Conservation (phyloP, 2,888 invertebrate species). For the Lepidocyrtoides sp. region DNA sequence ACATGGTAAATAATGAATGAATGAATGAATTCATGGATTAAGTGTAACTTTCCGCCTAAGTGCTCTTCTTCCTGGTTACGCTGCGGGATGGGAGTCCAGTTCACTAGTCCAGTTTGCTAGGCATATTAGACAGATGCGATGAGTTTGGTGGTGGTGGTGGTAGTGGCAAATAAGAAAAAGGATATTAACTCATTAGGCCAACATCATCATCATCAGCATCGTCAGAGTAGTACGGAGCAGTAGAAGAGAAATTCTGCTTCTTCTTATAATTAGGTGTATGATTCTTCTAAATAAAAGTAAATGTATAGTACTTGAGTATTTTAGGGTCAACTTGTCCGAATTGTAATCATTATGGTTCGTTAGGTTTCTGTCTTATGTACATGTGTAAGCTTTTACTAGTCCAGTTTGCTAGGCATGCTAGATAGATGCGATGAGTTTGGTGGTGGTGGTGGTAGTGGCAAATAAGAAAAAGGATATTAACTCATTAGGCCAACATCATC, state of each 20-base stretch:
- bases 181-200: conserved; percentile 68
- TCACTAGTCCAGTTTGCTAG: background rate
- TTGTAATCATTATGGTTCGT: conserved; percentile 45
- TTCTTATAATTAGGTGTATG: background rate
- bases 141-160: too few relatives aligned
- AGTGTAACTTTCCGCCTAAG: conserved; percentile 53
- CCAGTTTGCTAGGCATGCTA: background rate
- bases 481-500: conserved; percentile 41
- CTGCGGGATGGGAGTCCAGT: background rate
- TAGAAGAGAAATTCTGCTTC: background rate
- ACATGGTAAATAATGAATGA: conserved; percentile 9
- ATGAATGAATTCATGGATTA: conserved; percentile 54
- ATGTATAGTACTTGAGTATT: background rate
- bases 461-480: conserved; percentile 69
- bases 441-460: too few relatives aligned
- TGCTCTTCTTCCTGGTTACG: conserved; percentile 24
- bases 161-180: conserved; percentile 58
- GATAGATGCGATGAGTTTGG: conserved; percentile 2
- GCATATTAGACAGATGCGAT: background rate
- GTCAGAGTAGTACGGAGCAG: background rate
- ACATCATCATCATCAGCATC: background rate
- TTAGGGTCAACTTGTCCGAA: conserved; percentile 28
- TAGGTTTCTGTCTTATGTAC: too few relatives aligned
- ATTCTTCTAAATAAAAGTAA: background rate
- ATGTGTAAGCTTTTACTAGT: too few relatives aligned